These are phyloP conservation scores for Sebastiscus albofasciatus DNA, from an alignment of 2,797 vertebrate genomes.

Conservation along the genomic window DNA sequence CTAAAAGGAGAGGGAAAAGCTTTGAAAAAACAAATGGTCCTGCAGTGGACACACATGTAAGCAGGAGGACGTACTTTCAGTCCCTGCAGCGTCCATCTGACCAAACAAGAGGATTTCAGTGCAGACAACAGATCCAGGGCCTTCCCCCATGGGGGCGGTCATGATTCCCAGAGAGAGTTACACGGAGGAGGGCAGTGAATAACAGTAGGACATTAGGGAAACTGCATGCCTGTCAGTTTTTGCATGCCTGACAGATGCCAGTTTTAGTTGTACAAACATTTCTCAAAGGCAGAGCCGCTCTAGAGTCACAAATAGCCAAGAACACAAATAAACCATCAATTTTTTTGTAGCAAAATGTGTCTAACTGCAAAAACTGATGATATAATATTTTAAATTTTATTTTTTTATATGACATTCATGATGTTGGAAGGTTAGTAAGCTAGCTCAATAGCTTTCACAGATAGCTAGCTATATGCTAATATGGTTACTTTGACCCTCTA, in stretches of 20 bases:
- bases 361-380: accelerated
- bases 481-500: background rate
- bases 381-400: background rate
- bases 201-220: constrained; percentile 31
- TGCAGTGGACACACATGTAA: constrained; percentile 42
- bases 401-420: background rate
- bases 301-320: background rate
- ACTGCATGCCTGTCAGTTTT: constrained; percentile 31
- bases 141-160: constrained; percentile 34
- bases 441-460: background rate
- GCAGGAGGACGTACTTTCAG: constrained; percentile 28
- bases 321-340: background rate
- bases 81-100: constrained; percentile 75
- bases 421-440: background rate
- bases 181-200: constrained; percentile 3
- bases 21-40: constrained; percentile 15
- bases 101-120: constrained; percentile 72
- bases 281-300: background rate
- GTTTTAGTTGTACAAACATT: background rate
- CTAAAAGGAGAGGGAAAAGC: background rate
- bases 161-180: constrained; percentile 53
- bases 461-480: background rate
- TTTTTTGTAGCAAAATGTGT: background rate
- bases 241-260: constrained; percentile 5
- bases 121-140: constrained; percentile 44